Conservation (phyloP, 2,113 vertebrate genomes). For the Megaleporinus macrocephalus region DNA sequence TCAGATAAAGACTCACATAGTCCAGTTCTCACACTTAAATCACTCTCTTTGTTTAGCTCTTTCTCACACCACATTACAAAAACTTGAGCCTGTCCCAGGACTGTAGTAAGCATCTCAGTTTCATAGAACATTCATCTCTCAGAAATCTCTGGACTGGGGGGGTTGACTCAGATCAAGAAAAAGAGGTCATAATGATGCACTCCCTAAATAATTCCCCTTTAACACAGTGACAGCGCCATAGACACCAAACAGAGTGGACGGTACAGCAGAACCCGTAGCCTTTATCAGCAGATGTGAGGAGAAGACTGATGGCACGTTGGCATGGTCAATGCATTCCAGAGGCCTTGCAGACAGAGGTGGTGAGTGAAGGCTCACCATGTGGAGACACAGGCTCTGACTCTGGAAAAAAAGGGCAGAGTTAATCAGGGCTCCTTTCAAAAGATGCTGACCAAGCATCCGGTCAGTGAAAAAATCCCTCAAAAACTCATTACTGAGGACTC, state of each 20-base stretch:
- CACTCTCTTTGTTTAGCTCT: slow-evolving; percentile 2
- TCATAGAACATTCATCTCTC: neutral
- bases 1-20: neutral
- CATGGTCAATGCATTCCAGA: slow-evolving; percentile 17
- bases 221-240: slow-evolving; percentile 2
- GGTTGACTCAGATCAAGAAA: neutral
- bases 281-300: neutral
- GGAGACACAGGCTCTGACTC: neutral
- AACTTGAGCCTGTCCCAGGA: neutral
- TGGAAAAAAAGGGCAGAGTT: neutral
- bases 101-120: neutral
- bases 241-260: neutral
- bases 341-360: neutral
- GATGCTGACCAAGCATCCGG: neutral
- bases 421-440: slow-evolving; percentile 3
- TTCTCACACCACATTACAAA: slow-evolving; percentile 40
- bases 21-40: slow-evolving; percentile 22
- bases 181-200: neutral
- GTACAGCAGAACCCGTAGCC: too few relatives aligned
- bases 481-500: neutral
- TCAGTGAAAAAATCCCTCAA: neutral
- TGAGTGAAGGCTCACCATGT: neutral
- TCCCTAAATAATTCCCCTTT: neutral
- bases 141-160: neutral
- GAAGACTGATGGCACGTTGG: slow-evolving; percentile 15